phyloP scores from a whole-genome alignment of 2,888 invertebrate species.

The Sinohyriopsis cumingii region DNA sequence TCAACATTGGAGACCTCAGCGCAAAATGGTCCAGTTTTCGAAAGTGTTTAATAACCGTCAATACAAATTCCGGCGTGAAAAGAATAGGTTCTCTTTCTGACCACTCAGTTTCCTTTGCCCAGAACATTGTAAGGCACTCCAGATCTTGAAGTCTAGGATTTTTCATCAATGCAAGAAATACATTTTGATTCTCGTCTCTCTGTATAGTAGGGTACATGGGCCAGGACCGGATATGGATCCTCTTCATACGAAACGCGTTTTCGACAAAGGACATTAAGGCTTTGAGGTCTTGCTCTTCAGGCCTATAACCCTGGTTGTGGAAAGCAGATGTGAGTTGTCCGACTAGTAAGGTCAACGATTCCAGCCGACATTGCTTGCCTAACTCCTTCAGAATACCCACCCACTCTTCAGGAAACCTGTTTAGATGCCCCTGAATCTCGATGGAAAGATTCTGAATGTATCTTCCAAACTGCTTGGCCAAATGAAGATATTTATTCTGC shows the following conservation, averaged over 20 bases:
- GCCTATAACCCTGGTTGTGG: slow-evolving; percentile 32
- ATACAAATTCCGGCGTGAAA: slow-evolving; percentile 30
- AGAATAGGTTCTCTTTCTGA: slow-evolving; percentile 52
- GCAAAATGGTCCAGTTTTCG: slow-evolving; percentile 43
- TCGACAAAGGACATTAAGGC: slow-evolving; percentile 45
- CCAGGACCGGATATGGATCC: slow-evolving; percentile 55
- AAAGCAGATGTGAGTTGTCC: slow-evolving; percentile 43
- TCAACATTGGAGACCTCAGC: slow-evolving; percentile 57
- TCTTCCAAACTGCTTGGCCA: slow-evolving; percentile 53
- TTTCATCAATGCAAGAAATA: slow-evolving; percentile 47
- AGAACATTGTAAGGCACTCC: slow-evolving; percentile 54
- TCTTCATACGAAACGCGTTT: slow-evolving; percentile 51
- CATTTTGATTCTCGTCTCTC: slow-evolving; percentile 33
- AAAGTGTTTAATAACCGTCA: slow-evolving; percentile 40
- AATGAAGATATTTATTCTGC: slow-evolving; percentile 28
- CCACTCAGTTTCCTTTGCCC: slow-evolving; percentile 48
- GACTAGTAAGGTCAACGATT: slow-evolving; percentile 53
- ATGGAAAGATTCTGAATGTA: slow-evolving; percentile 58
- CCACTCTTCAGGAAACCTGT: slow-evolving; percentile 38
- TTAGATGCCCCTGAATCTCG: slow-evolving; percentile 41
- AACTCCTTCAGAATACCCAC: slow-evolving; percentile 42
- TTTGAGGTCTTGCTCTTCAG: slow-evolving; percentile 34
- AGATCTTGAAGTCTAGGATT: slow-evolving; percentile 52
- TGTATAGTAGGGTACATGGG: slow-evolving; percentile 48
- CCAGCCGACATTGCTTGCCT: slow-evolving; percentile 50